Evolutionary conservation across 1,140 invertebrate genomes (phyloP), one percentile per base, ranked within the genome.

Genomic region (Scaptomyza pallida): DNA sequence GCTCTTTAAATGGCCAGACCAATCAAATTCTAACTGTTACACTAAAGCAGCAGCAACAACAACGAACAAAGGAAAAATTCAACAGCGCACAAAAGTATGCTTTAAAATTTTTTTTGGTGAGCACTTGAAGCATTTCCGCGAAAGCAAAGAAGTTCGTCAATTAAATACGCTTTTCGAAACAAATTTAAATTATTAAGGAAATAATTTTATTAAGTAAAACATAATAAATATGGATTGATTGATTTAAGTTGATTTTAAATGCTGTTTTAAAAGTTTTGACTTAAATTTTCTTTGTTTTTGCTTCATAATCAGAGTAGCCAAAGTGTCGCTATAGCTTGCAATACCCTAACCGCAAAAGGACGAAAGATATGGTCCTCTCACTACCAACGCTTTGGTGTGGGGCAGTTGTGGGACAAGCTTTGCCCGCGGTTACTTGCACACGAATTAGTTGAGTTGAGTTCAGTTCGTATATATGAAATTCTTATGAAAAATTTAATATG

Each of bases 11-110:
- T 72, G 77, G 67, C 57, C 77, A 59, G 68, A 37, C 61, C 72
- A 80, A 80, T 80, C 78, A 80, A 81, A 80, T 63, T 17, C 56
- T 74, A 75, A 80, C 72, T 80, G 77, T 75, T 48, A 62, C 77
- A 79, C 79, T 80, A 71, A 80, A 75, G 48, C 59, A 63, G 15
- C 43, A 55, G 35, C 35, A 52, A 45, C 33, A 41, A 37, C 30
- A 26, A 10, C 37, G 2, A 35, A 19, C 37, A n/a, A 52, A 55
- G 59, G 56, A 37, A 37, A 12, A 37, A 37, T 12, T 12, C 26
- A 21, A 48, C 51, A 73, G 63, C 76, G 59, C 70, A 41, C 63
- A 57, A 61, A 65, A 80, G 60, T 75, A 55, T 62, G 76, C 76
- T 79, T 79, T 75, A 77, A 79, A 79, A 64, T 78, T 78, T 30